Evolutionary conservation across 2,888 invertebrate genomes (phyloP).

Genomic region (Bimastos eiseni): DNA sequence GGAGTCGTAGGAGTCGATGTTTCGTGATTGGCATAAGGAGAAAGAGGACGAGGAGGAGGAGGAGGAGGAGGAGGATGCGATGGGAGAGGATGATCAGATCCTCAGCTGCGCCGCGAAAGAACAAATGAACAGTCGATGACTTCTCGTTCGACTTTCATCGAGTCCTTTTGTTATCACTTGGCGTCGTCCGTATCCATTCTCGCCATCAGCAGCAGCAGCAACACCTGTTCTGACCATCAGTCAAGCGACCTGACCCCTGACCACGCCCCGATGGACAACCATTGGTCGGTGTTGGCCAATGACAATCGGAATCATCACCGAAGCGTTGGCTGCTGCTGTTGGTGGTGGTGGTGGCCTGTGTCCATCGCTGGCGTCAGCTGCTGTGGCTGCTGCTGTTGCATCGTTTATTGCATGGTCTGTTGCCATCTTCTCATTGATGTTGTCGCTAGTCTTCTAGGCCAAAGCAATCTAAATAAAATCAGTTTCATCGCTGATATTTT

Average conservation of each 20-base stretch:
- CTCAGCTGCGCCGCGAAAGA: background rate
- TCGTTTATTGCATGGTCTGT: slow-evolving; percentile 53
- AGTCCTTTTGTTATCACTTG: background rate
- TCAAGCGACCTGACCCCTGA: background rate
- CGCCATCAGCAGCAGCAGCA: background rate
- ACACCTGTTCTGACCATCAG: slow-evolving; percentile 13
- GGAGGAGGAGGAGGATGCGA: no score
- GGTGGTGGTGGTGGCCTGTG: background rate
- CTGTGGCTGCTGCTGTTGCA: background rate
- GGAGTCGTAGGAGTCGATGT: background rate
- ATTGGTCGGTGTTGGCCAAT: background rate
- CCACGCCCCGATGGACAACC: background rate
- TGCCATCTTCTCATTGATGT: slow-evolving; percentile 63
- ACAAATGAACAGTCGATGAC: background rate
- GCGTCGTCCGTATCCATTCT: background rate
- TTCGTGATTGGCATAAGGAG: background rate
- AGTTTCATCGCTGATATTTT: background rate
- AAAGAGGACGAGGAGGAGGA: background rate
- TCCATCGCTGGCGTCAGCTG: background rate
- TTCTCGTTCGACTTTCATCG: background rate
- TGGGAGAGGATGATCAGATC: no score
- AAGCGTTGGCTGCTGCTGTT: background rate
- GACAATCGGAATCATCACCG: background rate
- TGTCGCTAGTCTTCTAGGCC: slow-evolving; percentile 64
- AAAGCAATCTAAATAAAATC: slow-evolving; percentile 44